Base-by-base conservation (phyloP, 2,888 invertebrate species). In the Volucella zonaria region DNA sequence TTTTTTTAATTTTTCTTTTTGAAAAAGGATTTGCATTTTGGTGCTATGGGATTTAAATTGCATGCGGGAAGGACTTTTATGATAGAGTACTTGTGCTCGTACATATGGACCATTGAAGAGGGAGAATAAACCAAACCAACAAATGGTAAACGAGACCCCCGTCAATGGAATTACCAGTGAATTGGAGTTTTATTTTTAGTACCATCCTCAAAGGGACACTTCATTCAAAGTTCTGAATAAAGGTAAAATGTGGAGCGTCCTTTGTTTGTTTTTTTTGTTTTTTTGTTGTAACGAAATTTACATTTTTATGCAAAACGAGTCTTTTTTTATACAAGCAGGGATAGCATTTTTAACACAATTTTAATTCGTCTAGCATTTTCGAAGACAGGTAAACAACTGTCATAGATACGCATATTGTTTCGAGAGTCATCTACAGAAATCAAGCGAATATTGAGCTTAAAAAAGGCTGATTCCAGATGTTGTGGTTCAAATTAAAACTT, bases 141-240 rank as follows among this genome's bases (percentile, higher is more conserved):
- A 76, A 61, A 52, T 68, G 61, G 49, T 54, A 67, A 75, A 76
- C 54, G 40, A 71, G 71, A 81, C 31, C 4, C 31, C 75, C 67
- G 49, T 54, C 75, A 75, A 76, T 66, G 40, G 66, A 76, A 81
- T 75, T 58, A 59, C 76, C 76, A 76, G 76, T 71, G 66, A 47
- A 82, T 77, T 77, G 77, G 77, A 77, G 49, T 82, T 82, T 82
- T 77, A 71, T 82, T 82, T 31, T 77, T 49, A 71, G 54, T 82
- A 42, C 12, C 64, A 31, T 23, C 9, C 70, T 52, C 81, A 82
- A 61, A 82, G 71, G 75, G 71, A 71, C 75, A 52, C 58, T 54
- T 56, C 45, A 52, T 38, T 58, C 40, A 23, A 58, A 31, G 52
- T 66, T 42, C 18, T 12, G 49, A 9, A 31, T 14, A 47, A 43